Evolutionary conservation across 2,113 vertebrate species (phyloP), one percentile per base, ranked within the genome.

Genomic region (Atrichornis clamosus): DNA sequence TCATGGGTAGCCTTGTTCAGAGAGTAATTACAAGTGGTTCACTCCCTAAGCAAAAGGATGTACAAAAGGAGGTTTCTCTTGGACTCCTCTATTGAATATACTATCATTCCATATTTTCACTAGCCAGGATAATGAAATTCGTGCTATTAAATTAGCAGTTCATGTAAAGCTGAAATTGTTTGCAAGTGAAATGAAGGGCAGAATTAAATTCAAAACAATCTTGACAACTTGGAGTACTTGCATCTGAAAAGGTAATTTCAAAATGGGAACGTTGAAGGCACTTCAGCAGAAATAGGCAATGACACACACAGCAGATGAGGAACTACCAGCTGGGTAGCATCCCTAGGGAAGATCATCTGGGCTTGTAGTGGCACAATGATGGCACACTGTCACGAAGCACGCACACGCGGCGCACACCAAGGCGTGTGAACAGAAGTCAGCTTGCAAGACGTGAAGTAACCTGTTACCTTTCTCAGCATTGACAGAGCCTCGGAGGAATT

Each of bases 331-430:
- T 81, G 78, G 28, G 82, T 50, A 42, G 42, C 50, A 70, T 78
- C 91, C 73, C 73, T 65, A 10, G 37, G 87, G 93, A 81, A n/a
- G 84, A 69, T 92, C 84, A 55, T 55, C 47, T 47, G 74, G 69
- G 77, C 39, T 89, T 70, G 65, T 82, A 76, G 83, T 35, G 70
- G 65, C 74, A 90, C 78, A 49, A 2, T 2, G 69, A 37, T n/a
- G 82, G 70, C 53, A 18, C 9, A 42, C 68, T 84, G 84, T 80
- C 89, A 59, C 0, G 0, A 50, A 55, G 47, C 74, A 44, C 1
- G 0, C 70, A 21, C 10, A 10, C 2, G 0, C 1, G 0, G 37
- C 9, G 1, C 5, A 2, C 68, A 22, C 64, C 0, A 0, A 58
- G 80, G 65, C 0, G 1, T 47, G 89, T 5, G 2, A 96, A 44